Conservation (phyloP, 2,113 vertebrate species). For the Prunella fulvescens region DNA sequence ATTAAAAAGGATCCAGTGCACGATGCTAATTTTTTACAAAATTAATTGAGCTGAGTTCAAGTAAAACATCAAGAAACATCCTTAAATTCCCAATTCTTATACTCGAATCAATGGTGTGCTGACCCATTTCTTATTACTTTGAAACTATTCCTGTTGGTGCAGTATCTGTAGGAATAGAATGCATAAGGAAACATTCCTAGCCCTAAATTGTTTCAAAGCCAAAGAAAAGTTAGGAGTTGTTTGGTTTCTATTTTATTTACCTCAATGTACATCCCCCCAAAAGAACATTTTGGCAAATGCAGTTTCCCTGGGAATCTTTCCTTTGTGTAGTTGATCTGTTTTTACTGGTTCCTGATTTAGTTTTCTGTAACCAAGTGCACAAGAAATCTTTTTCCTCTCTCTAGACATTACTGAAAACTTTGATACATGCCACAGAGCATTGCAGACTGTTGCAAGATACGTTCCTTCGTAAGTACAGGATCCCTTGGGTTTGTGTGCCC, state of each 20-base stretch:
- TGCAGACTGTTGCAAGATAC: slow-evolving; percentile 89
- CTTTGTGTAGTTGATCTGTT: not conserved
- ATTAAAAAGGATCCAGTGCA: not conserved
- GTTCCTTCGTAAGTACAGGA: slow-evolving; percentile 91
- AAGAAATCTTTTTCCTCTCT: not conserved
- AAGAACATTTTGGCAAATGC: not conserved
- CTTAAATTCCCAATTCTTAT: not conserved
- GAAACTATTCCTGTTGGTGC: not conserved
- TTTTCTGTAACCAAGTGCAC: not conserved
- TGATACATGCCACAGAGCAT: slow-evolving; percentile 86
- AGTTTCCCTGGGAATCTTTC: not conserved
- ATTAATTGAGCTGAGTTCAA: not conserved
- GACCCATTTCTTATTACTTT: not conserved
- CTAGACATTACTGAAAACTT: slow-evolving; percentile 85
- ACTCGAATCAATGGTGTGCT: not conserved
- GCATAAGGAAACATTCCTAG: not conserved
- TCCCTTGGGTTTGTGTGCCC: not conserved
- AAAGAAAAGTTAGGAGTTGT: not conserved
- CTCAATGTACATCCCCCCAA: rapidly evolving
- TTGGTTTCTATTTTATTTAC: not conserved
- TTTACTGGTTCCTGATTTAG: not conserved
- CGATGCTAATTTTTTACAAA: not conserved
- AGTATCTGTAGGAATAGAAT: not conserved
- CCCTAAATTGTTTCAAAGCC: not conserved
- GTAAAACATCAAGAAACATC: not conserved